A percentile compares a stretch with the other conserved stretches of the same genome.
phyloP scores from a whole-genome alignment of 2,888 invertebrate genomes.

The Amphipyra tragopoginis region DNA sequence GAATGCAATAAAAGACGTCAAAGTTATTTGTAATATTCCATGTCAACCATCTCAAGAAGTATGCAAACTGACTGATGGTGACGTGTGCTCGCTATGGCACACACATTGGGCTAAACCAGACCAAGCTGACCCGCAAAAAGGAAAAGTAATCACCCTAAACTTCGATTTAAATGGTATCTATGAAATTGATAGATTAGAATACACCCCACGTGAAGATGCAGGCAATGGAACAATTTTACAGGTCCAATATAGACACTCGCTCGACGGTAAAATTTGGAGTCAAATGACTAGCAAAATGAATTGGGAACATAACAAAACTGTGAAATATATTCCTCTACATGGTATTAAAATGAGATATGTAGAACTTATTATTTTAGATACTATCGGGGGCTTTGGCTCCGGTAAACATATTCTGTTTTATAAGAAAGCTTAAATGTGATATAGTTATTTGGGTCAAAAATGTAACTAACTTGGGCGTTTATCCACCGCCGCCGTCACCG shows the following conservation, averaged over 20 bases:
- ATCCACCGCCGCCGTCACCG: too few species aligned
- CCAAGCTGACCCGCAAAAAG: slow-evolving; percentile 57
- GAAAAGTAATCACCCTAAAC: slow-evolving; percentile 63
- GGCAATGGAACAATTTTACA: slow-evolving; percentile 78
- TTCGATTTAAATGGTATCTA: slow-evolving; percentile 69
- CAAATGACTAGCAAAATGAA: slow-evolving; percentile 60
- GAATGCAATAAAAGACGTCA: slow-evolving; percentile 67
- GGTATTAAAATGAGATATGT: slow-evolving; percentile 69
- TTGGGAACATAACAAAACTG: slow-evolving; percentile 66
- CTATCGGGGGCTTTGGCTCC: slow-evolving; percentile 77
- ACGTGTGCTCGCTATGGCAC: slow-evolving; percentile 69
- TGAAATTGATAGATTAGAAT: slow-evolving; percentile 74
- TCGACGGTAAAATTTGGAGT: slow-evolving; percentile 72
- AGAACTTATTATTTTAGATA: slow-evolving; percentile 70
- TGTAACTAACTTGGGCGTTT: too few species aligned
- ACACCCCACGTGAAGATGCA: slow-evolving; percentile 75
- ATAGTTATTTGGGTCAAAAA: too few species aligned
- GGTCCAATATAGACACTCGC: slow-evolving; percentile 72
- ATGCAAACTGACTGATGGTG: slow-evolving; percentile 65
- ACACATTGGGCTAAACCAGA: slow-evolving; percentile 67
- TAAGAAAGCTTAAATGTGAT: slow-evolving; percentile 56
- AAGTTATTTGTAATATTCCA: slow-evolving; percentile 69
- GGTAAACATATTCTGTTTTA: slow-evolving; percentile 71
- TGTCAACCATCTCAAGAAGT: slow-evolving; percentile 70
- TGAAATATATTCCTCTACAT: slow-evolving; percentile 69